Evolutionary conservation across 2,113 vertebrate genomes (phyloP).

Genomic region (Pseudorectes ferrugineus): DNA sequence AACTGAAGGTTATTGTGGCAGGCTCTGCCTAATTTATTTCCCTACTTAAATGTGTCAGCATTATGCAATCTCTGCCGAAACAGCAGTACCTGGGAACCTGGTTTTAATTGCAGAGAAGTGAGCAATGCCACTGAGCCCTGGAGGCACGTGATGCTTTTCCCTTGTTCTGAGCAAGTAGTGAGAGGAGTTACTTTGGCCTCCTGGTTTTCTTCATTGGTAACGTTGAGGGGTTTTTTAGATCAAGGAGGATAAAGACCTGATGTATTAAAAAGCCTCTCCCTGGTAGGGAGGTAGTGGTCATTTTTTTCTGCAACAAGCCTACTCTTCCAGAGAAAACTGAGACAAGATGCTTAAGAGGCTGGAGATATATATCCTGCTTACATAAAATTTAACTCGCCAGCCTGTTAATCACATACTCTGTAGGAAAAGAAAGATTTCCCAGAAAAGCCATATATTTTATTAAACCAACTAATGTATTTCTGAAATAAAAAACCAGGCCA

Average conservation of each 20-base stretch:
- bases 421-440: neutral
- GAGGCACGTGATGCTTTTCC: fast-evolving
- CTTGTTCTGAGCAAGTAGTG: neutral
- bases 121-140: neutral
- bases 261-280: neutral
- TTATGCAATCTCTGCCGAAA: neutral
- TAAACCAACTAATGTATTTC: neutral
- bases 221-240: neutral
- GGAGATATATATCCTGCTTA: neutral
- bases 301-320: neutral
- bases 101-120: neutral
- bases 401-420: neutral
- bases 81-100: neutral
- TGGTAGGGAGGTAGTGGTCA: neutral
- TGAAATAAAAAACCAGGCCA: neutral
- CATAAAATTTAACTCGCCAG: neutral
- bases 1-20: neutral
- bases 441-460: neutral
- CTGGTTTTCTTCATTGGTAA: neutral
- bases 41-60: neutral
- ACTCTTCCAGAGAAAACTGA: neutral
- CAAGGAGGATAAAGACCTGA: neutral
- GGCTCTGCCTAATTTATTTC: neutral
- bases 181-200: neutral
- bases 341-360: neutral